phyloP scores from a whole-genome alignment of 2,113 vertebrate genomes.

The Gadus macrocephalus region DNA sequence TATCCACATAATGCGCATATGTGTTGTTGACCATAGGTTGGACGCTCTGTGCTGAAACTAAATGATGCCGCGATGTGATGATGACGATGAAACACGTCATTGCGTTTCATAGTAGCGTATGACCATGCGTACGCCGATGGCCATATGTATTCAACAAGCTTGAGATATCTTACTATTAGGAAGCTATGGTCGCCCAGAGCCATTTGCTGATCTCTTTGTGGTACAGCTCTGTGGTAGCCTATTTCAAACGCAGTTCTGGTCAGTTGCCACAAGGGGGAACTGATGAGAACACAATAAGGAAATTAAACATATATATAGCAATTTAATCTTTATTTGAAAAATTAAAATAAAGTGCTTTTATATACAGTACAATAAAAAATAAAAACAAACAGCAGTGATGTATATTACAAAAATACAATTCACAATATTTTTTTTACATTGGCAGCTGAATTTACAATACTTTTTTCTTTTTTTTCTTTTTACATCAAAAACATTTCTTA shows the following conservation, averaged over 20 bases:
- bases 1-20: no score
- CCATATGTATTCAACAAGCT: no score
- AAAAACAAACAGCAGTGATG: conserved; percentile 61
- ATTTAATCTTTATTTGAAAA: conserved; percentile 75
- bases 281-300: background rate
- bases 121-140: no score
- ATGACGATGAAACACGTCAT: no score
- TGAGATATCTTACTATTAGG: no score
- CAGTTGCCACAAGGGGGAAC: conserved; percentile 9
- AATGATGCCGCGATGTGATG: no score
- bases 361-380: conserved; percentile 72
- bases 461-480: conserved; percentile 57
- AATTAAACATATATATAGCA: background rate
- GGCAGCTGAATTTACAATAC: conserved; percentile 76
- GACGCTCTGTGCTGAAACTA: no score
- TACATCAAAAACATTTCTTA: conserved; percentile 61
- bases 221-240: no score
- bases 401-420: conserved; percentile 75
- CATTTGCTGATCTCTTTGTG: no score
- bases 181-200: no score
- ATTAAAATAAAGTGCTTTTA: conserved; percentile 80
- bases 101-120: no score
- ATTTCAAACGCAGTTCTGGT: background rate
- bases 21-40: no score
- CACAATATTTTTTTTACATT: conserved; percentile 69